Conservation (phyloP, 2,113 vertebrate genomes). For the Zosterops lateralis region DNA sequence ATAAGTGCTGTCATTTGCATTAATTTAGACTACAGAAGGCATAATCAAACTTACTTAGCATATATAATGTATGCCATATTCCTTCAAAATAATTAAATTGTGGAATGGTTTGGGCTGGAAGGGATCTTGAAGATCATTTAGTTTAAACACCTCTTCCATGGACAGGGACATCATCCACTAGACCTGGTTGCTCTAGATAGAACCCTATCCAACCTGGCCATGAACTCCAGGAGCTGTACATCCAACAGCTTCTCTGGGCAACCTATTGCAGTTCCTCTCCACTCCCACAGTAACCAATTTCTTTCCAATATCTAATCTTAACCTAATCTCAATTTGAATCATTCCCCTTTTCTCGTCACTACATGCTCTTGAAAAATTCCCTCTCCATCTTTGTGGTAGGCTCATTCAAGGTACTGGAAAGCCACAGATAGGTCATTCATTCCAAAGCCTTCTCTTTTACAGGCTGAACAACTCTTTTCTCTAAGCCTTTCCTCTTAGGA, state of each 20-base stretch:
- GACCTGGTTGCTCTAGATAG: background rate
- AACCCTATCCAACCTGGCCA: background rate
- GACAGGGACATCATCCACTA: background rate
- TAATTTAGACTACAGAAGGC: background rate
- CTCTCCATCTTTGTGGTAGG: background rate
- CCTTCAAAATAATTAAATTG: background rate
- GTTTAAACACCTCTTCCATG: background rate
- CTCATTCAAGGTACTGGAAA: background rate
- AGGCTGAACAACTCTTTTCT: background rate
- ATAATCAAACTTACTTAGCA: background rate
- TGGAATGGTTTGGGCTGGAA: background rate
- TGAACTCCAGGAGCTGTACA: background rate
- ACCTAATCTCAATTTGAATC: background rate
- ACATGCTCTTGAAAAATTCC: too few relatives aligned
- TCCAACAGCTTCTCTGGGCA: background rate
- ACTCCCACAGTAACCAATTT: background rate
- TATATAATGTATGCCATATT: background rate
- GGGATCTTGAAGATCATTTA: background rate
- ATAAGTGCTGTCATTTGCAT: background rate
- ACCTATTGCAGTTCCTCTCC: background rate
- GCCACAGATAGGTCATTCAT: too few relatives aligned
- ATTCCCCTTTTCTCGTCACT: background rate
- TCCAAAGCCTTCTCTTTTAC: fast-evolving
- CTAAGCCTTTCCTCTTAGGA: background rate
- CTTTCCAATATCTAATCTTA: background rate